Percentiles rank a stretch among this genome's conserved stretches.
Evolutionary conservation across 2,888 invertebrate species (phyloP).

Genomic region (Drosophila maculinotata): DNA sequence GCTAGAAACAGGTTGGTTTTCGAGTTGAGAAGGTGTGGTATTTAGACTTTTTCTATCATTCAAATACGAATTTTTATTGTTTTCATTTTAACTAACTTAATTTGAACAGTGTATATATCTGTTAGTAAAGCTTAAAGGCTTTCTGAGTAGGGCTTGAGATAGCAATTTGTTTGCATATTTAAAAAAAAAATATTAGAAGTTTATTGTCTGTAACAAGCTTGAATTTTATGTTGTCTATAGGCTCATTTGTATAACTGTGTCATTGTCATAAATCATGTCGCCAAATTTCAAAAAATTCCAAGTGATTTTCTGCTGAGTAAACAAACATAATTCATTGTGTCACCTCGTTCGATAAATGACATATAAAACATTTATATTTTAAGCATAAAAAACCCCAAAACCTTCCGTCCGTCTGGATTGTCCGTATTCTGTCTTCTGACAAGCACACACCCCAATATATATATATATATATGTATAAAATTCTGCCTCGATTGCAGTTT

Average conservation of each 20-base stretch:
- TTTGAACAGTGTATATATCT: no score
- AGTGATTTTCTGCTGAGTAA: constrained; percentile 63
- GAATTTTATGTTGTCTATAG: constrained; percentile 1
- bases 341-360: constrained; percentile 60
- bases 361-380: constrained; percentile 19
- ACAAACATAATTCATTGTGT: constrained; percentile 72
- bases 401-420: constrained; percentile 24
- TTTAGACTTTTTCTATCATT: background rate
- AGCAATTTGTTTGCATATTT: no score
- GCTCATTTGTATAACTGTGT: constrained; percentile 48
- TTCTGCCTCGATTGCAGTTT: constrained; percentile 65
- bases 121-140: no score
- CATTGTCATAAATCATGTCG: constrained; percentile 50
- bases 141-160: no score
- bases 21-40: constrained; percentile 33
- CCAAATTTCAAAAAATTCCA: constrained; percentile 35
- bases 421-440: constrained; percentile 19
- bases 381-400: constrained; percentile 16
- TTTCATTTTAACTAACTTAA: no score
- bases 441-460: constrained; percentile 8
- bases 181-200: no score
- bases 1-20: constrained; percentile 37
- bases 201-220: no score
- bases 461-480: constrained; percentile 17
- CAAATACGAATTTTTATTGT: background rate